Evolutionary conservation across 1,140 invertebrate species (phyloP), one percentile per base, ranked within the genome.

Genomic region (Conus ventricosus): DNA sequence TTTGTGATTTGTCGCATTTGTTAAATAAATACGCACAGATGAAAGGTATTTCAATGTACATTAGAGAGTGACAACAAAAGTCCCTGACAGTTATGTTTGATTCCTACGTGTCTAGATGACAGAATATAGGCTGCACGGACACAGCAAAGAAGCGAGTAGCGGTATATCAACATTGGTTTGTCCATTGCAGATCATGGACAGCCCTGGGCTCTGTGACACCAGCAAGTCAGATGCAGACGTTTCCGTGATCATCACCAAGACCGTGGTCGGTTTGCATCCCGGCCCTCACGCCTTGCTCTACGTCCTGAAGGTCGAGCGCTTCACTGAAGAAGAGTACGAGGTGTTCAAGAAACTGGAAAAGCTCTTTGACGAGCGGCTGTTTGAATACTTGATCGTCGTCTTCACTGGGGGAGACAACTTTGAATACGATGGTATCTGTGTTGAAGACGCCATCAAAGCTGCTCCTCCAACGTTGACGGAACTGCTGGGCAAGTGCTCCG

Each of bases 261-360:
- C 71, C 23, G 71, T 75, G 71, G n/a, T 75, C 15, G n/a, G n/a
- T n/a, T 2, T 75, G 71, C 71, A 84, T 71, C 89, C 89, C 17
- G 89, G 89, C 20, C 71, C 71, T 75, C 17, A 75, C 71, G 71
- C 71, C 17, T 17, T 75, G 23, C 71, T 75, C 71, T 75, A 75
- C 71, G 71, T 75, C 71, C 8, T 75, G 7, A n/a, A n/a, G n/a
- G 7, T 8, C 15, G 71, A n/a, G 17, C 15, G n/a, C 17, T 75
- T 23, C 71, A 75, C 71, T 8, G 7, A n/a, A 8, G 17, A 75
- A n/a, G 81, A 83, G 25, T 53, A 17, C 55, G n/a, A 83, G 7
- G 55, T 39, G 20, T 83, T 39, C 51, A n/a, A 83, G 51, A 27
- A 20, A 51, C 39, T 83, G 25, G n/a, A 63, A 27, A 25, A 3